Base-by-base conservation (phyloP, 2,888 invertebrate genomes). In the Tholera decimalis region DNA sequence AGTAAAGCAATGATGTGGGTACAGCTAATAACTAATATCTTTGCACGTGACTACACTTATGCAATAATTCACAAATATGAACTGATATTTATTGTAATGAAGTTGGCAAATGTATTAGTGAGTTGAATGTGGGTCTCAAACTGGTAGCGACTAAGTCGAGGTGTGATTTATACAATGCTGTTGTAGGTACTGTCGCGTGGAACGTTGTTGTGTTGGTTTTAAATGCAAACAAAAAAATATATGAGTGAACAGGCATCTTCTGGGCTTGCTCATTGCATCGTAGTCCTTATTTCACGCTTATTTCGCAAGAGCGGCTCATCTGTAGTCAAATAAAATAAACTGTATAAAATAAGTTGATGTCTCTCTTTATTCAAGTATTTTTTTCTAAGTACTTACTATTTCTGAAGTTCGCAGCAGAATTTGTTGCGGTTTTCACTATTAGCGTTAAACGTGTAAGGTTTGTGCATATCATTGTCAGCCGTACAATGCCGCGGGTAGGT, bases 81-180 rank as follows among this genome's bases (percentile, higher is more conserved):
- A 76, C 78, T 80, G 69, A 73, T 68, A 57, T 53, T 58, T 58
- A 46, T 54, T 7, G 26, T 18, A 13, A 67, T 35, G 51, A 57
- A 57, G 50, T 67, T 72, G 67, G 68, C 54, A 77, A 74, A 71
- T 79, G 44, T 63, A 44, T 67, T 39, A 33, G 37, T 62, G 60
- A 50, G 77, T 79, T 77, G 81, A 88, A 85, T 70, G 82, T 88
- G 91, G 91, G 91, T 91, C 91, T 91, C 90, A 91, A 91, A 83
- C 68, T 73, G 69, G 58, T 89, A 90, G 85, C 86, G 87, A 89
- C 87, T 86, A 88, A 88, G 89, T 88, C 83, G 86, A 82, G 84
- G 83, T 70, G 82, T 75, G 69, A 79, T 75, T 58, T 79, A 60
- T 69, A 66, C 56, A 53, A 51, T 61, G 39, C 41, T 64, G 64